These are phyloP conservation scores for Tortricodes alternella DNA, from an alignment of 2,888 invertebrate species.

Conservation along the genomic window DNA sequence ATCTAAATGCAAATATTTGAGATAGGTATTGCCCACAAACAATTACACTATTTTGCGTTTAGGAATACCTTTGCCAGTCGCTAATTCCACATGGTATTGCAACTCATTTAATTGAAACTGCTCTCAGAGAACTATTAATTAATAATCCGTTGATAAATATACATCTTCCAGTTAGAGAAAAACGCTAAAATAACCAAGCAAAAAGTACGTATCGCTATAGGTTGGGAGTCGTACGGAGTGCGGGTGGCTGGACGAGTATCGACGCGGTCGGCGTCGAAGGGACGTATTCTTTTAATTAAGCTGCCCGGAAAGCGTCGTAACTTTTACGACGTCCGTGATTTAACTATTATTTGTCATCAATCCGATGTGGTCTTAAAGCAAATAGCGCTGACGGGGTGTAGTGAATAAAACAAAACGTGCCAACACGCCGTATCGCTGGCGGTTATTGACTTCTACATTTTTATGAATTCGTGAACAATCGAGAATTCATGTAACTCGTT, in stretches of 20 bases:
- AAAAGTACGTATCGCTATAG: not conserved
- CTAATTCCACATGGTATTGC: too few relatives aligned
- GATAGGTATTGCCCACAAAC: too few relatives aligned
- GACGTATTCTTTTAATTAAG: constrained; percentile 81
- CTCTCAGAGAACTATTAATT: too few relatives aligned
- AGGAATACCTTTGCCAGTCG: too few relatives aligned
- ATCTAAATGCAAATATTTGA: too few relatives aligned
- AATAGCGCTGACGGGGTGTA: constrained; percentile 59
- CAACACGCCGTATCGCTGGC: constrained; percentile 21
- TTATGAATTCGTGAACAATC: constrained; percentile 4
- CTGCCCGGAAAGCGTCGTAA: constrained; percentile 76
- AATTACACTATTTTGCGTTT: too few relatives aligned
- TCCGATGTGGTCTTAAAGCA: constrained; percentile 77
- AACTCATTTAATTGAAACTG: too few relatives aligned
- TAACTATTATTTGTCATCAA: constrained; percentile 83
- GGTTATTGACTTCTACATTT: constrained; percentile 3
- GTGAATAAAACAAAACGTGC: constrained; percentile 49
- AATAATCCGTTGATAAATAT: too few relatives aligned
- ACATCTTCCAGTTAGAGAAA: too few relatives aligned
- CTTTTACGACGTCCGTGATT: constrained; percentile 78
- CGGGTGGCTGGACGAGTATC: not conserved
- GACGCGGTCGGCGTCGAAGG: constrained; percentile 53
- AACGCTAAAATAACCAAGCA: too few relatives aligned
- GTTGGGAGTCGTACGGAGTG: not conserved
- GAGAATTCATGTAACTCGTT: not conserved